A percentile compares a stretch with the other conserved stretches of the same genome.
phyloP scores from a whole-genome alignment of 2,113 vertebrate species.

The Psittacara wagleri region DNA sequence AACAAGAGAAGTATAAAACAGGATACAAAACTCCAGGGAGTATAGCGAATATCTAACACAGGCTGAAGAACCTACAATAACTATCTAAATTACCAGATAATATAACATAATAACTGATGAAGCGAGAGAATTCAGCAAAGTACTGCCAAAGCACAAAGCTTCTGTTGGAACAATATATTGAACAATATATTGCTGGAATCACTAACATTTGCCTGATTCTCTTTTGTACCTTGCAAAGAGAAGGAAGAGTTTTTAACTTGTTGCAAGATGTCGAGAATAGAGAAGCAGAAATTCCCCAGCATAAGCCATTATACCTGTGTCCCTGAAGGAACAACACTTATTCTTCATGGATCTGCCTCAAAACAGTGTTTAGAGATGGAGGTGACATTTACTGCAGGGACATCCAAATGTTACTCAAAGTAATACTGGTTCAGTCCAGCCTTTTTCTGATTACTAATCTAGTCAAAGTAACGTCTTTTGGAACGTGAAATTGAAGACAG shows the following conservation, averaged over 20 bases:
- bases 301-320: background rate
- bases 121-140: slow-evolving; percentile 10
- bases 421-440: background rate
- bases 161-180: background rate
- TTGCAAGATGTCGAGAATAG: background rate
- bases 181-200: background rate
- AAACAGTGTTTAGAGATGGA: background rate
- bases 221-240: background rate
- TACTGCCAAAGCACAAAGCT: background rate
- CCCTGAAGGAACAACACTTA: background rate
- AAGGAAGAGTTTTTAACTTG: background rate
- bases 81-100: slow-evolving; percentile 71
- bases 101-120: slow-evolving; percentile 55
- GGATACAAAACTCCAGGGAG: slow-evolving; percentile 68
- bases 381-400: background rate
- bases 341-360: background rate
- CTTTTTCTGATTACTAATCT: background rate
- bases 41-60: slow-evolving; percentile 45
- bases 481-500: background rate
- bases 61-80: slow-evolving; percentile 68
- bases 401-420: background rate
- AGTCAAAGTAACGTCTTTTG: background rate
- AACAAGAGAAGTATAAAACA: slow-evolving; percentile 70
- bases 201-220: background rate
- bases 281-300: background rate